Base-by-base conservation (phyloP, 2,797 vertebrate genomes). In the Odontamblyopus rebecca region DNA sequence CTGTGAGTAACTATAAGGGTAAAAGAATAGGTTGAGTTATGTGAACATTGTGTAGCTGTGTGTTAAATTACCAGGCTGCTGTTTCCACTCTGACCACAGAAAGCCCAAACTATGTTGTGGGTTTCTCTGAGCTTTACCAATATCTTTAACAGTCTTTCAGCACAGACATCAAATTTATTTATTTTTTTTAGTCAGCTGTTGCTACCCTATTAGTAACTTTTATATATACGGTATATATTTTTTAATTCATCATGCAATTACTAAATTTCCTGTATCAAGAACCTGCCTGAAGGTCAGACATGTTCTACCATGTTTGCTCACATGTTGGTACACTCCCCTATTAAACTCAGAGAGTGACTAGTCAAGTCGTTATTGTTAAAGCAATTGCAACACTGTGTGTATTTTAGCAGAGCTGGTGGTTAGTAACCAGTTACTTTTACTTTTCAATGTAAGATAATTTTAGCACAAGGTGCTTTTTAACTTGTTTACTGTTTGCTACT, bases 61-160 rank as follows among this genome's bases (percentile, higher is more conserved):
- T 77, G 84, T 88, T 89, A 75, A 86, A 82, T 83, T 87, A 88
- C 84, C 86, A 85, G 78, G 75, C 81, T 83, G 73, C 70, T 77
- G 83, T 70, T 86, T 82, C 73, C 68, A 79, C 75, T 72, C 54
- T 48, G 62, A 67, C 81, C 81, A 61, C 81, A 81, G 72, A 84
- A 71, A 78, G 74, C 76, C 74, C 72, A 72, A 89, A 85, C 77
- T 85, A 85, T 86, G 83, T 70, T 84, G 86, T 85, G 86, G 80
- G 61, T 82, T 87, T 76, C 78, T 87, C 69, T 60, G 76, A 85
- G 79, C 76, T 78, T 79, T 66, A 82, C 61, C 88, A 68, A 90
- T 86, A 68, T 86, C 82, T 79, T 88, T 72, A 89, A 59, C 89
- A 88, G 89, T n/a, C 69, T 70, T 6, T 51, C 6, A 64, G 77